phyloP scores from a whole-genome alignment of 1,140 invertebrate species.

The Aleiodes sp. region DNA sequence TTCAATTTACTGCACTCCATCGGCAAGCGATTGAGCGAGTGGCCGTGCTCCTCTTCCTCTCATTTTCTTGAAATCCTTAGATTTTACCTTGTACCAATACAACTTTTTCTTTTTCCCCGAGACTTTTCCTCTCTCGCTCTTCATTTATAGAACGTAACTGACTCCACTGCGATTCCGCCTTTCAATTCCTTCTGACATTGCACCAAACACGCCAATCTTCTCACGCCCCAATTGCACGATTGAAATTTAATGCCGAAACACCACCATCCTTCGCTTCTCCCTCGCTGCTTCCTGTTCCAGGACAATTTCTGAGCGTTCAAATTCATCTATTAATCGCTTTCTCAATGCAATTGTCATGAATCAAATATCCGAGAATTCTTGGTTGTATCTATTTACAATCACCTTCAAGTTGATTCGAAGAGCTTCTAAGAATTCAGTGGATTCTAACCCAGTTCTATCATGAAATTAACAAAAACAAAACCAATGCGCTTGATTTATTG shows the following conservation, averaged over 20 bases:
- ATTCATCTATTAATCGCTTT: not conserved
- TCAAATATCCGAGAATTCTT: not conserved
- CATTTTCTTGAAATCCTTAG: not conserved
- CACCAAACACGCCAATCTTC: constrained; percentile 8
- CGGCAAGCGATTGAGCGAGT: constrained; percentile 5
- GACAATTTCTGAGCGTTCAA: not conserved
- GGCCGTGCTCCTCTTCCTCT: not conserved
- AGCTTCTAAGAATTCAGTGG: too few species aligned
- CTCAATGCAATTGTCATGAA: not conserved
- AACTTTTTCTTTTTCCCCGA: not conserved
- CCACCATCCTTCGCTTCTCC: not conserved
- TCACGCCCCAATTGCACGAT: constrained; percentile 28
- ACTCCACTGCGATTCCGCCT: constrained; percentile 3
- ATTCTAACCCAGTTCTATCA: too few species aligned
- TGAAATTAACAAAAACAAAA: too few species aligned
- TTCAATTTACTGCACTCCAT: constrained; percentile 18
- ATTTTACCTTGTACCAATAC: not conserved
- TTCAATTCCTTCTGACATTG: constrained; percentile 9
- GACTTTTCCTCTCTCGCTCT: not conserved
- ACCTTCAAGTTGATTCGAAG: too few species aligned
- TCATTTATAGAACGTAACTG: not conserved
- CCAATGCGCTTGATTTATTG: too few species aligned
- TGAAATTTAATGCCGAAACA: not conserved
- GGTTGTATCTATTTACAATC: not conserved
- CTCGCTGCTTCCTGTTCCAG: not conserved